phyloP scores from a whole-genome alignment of 2,888 invertebrate species.

The Stomorhina lunata region DNA sequence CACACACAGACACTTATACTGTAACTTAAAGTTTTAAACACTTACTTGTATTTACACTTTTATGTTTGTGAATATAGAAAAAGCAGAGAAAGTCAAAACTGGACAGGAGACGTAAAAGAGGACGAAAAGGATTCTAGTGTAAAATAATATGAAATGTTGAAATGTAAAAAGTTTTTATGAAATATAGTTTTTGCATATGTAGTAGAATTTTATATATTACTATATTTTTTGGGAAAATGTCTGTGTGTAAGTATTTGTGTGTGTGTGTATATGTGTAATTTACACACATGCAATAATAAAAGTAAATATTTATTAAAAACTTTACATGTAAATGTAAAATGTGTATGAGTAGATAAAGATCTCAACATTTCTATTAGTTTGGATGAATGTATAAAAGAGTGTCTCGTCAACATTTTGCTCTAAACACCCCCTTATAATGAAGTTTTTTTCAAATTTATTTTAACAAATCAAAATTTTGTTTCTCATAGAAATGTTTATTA shows the following conservation, averaged over 20 bases:
- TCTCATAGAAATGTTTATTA: too few species aligned
- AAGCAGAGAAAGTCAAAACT: too few species aligned
- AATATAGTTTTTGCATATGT: neutral
- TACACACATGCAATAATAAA: neutral
- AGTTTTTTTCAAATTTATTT: too few species aligned
- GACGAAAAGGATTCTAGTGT: neutral
- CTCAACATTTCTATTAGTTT: too few species aligned
- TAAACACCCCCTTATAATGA: too few species aligned
- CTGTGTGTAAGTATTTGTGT: neutral
- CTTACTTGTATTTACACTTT: too few species aligned
- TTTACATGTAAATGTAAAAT: neutral
- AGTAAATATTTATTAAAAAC: constrained; percentile 22
- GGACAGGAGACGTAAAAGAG: neutral
- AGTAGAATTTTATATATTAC: neutral
- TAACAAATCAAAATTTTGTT: too few species aligned
- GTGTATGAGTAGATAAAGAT: constrained; percentile 12
- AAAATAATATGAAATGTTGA: too few species aligned
- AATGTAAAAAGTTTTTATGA: neutral
- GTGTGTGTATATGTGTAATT: neutral
- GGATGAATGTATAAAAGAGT: too few species aligned
- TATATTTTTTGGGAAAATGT: neutral
- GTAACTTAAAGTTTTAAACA: neutral
- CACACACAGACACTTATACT: neutral
- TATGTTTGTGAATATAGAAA: too few species aligned
- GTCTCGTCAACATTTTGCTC: too few species aligned